Evolutionary conservation across 2,113 vertebrate species (phyloP).

Genomic region (Brachypteracias leptosomus): DNA sequence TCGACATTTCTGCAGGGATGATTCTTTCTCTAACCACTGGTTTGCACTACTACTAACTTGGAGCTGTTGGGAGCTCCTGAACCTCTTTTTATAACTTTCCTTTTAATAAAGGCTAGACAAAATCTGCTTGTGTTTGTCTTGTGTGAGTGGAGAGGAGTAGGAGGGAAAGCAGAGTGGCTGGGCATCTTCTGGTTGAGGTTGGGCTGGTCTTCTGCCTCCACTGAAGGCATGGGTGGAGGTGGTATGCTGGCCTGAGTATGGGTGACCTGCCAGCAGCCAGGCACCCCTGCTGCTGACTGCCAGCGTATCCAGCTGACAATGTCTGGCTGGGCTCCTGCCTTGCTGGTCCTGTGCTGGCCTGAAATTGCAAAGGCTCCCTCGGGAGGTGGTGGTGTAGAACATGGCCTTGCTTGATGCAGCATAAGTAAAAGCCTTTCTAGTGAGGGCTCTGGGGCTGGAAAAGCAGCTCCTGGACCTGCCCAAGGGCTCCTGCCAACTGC

Average conservation of each 20-base stretch:
- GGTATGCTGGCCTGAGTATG: background rate
- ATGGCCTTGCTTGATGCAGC: background rate
- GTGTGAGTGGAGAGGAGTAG: background rate
- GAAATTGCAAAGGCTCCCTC: background rate
- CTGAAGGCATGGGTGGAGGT: background rate
- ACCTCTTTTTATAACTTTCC: conserved; percentile 64
- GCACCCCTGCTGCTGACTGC: background rate
- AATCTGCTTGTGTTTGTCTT: background rate
- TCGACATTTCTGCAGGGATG: conserved; percentile 36
- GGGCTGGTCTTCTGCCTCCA: background rate
- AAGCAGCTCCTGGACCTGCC: background rate
- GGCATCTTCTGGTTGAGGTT: background rate
- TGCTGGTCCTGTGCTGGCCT: background rate
- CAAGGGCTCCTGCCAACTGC: background rate
- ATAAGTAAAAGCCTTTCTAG: background rate
- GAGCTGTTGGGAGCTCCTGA: conserved; percentile 33
- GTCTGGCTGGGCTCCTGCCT: background rate
- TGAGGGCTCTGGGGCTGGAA: background rate
- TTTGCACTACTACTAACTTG: conserved; percentile 56
- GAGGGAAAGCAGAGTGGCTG: background rate
- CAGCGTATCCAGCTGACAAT: background rate
- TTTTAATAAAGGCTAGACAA: conserved; percentile 65
- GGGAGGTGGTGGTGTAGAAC: background rate
- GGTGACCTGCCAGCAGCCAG: background rate
- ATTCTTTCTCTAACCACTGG: conserved; percentile 50